Percentiles rank a stretch among this genome's conserved stretches.
These are phyloP conservation scores for Lymantria dispar DNA, from an alignment of 2,888 invertebrate species.

Conservation along the genomic window DNA sequence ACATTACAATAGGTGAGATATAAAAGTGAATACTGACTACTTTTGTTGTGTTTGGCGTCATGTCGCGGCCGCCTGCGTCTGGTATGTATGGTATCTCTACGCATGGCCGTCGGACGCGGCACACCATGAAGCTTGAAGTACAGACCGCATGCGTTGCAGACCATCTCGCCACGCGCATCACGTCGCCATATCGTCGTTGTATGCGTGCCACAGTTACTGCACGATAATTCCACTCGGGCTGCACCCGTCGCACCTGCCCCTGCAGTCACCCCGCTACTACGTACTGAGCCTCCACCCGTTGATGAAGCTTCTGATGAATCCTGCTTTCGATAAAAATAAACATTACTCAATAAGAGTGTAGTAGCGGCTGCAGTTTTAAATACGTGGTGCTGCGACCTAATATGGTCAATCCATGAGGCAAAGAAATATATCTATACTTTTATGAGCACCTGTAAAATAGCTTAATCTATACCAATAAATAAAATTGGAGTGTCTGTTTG, in stretches of 20 bases:
- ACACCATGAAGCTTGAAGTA: constrained; percentile 98
- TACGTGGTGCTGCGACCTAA: no score
- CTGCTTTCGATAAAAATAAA: constrained; percentile 22
- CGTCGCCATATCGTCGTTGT: constrained; percentile 99
- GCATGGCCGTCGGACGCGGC: constrained; percentile 96
- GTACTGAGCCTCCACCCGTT: constrained; percentile 8
- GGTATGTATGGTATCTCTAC: constrained; percentile 97
- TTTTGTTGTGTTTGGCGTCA: constrained; percentile 80
- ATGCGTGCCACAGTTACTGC: constrained; percentile 98
- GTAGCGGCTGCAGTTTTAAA: no score
- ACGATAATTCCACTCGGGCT: constrained; percentile 90
- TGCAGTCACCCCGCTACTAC: constrained; percentile 8
- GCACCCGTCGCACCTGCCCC: constrained; percentile 23
- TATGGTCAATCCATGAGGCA: no score
- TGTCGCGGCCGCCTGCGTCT: constrained; percentile 93
- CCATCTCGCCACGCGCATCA: constrained; percentile 98
- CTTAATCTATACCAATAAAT: no score
- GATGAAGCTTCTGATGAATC: constrained; percentile 39
- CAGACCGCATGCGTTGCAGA: constrained; percentile 99
- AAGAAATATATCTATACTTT: no score
- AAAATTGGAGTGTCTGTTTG: no score
- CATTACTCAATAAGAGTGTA: no score
- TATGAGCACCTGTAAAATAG: no score
- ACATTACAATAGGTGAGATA: no score
- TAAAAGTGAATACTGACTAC: constrained; percentile 57